A percentile compares a stretch with the other conserved stretches of the same genome.
These are phyloP conservation scores for Perizoma flavofasciatum DNA, from an alignment of 2,888 invertebrate genomes.

Conservation along the genomic window DNA sequence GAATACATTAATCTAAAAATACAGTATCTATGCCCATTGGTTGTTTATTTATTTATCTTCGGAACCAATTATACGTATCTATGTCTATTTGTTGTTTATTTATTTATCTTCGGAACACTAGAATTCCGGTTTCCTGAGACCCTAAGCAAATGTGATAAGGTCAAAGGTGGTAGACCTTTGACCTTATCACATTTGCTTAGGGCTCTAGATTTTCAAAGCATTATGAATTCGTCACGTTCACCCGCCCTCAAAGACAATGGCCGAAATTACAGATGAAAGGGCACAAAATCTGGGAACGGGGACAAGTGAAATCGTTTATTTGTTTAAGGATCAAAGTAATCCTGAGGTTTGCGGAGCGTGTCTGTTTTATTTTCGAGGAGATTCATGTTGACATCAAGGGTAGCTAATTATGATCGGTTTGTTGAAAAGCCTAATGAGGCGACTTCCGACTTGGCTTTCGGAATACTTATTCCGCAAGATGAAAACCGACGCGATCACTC, in stretches of 20 bases:
- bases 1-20: too few species aligned
- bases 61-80: too few species aligned
- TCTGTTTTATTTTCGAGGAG: slow-evolving; percentile 36
- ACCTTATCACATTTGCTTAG: too few species aligned
- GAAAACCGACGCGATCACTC: neutral
- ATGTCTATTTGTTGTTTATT: too few species aligned
- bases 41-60: too few species aligned
- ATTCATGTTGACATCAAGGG: slow-evolving; percentile 25
- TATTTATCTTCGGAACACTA: too few species aligned
- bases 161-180: too few species aligned
- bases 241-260: slow-evolving; percentile 3
- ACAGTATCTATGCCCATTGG: too few species aligned
- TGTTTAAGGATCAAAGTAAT: slow-evolving; percentile 38
- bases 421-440: slow-evolving; percentile 3
- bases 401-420: slow-evolving; percentile 9
- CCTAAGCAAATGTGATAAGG: too few species aligned
- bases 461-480: neutral
- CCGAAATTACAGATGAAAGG: slow-evolving; percentile 8
- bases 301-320: slow-evolving; percentile 32
- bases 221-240: slow-evolving; percentile 6
- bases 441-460: slow-evolving; percentile 3
- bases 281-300: slow-evolving; percentile 6
- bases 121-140: too few species aligned
- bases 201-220: slow-evolving; percentile 2
- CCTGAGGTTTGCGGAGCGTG: slow-evolving; percentile 37